Evolutionary conservation across 2,888 invertebrate species (phyloP), one percentile per base, ranked within the genome.

Genomic region (Habrosyne pyritoides): DNA sequence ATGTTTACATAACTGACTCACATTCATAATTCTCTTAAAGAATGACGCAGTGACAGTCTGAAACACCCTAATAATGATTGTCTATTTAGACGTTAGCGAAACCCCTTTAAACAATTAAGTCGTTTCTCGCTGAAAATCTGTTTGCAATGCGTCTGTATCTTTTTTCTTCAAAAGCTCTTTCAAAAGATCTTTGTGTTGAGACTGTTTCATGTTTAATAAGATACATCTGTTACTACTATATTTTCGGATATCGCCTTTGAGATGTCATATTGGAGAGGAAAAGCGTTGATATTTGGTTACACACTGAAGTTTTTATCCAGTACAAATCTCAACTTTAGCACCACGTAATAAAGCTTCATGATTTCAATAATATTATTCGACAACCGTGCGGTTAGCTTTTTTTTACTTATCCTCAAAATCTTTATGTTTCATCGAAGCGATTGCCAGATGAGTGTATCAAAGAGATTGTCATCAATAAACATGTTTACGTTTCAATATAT

Each of bases 1-100:
- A 61, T 67, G 79, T 84, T 79, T 77, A 75, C 74, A 79, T 67
- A 73, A 81, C 73, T 90, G 89, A 89, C 67, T 89, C 89, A 89
- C 57, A 64, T 55, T 73, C 67, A 66, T 77, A 83, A 79, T 76
- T 74, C 72, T 67, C 67, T 80, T 75, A 77, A 81, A 65, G 42
- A 61, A 61, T 85, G 84, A 87, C 81, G 75, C 83, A 83, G 71
- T 61, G 52, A 62, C 83, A 82, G 72, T 62, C 53, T 63, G 69
- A 61, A 59, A 73, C 67, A 66, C 63, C 60, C 62, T 64, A 63
- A 12, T 58, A 61, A 57, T 59, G 52, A 56, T 55, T 62, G 60
- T 55, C 22, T 60, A 61, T 64, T 63, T 12, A 10, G 4, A 21
- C 10, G 28, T 24, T 49, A 49, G 18, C 14, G 10, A 42, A 47